Conservation (phyloP, 2,113 vertebrate genomes). For the Pelusios castaneus region DNA sequence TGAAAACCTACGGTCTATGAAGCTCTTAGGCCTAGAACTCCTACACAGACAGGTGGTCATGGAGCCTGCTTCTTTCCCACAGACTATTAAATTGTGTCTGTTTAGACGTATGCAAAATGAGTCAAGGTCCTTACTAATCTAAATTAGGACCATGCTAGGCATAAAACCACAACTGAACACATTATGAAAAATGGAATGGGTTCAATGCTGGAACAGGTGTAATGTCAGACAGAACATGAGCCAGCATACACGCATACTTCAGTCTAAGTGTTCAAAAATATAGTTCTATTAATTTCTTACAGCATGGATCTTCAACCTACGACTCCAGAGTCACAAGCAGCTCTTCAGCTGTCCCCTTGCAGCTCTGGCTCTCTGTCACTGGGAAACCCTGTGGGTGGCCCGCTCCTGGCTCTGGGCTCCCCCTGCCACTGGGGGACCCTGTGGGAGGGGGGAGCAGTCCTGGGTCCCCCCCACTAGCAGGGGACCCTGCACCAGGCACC, state of each 20-base stretch:
- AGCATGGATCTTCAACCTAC: too few species aligned
- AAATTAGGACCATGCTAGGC: not conserved
- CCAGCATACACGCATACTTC: too few species aligned
- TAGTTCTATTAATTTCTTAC: not conserved
- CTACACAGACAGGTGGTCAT: not conserved
- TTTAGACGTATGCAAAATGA: not conserved
- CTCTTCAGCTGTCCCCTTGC: too few species aligned
- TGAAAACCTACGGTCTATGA: not conserved
- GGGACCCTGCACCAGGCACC: too few species aligned
- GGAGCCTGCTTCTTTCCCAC: not conserved
- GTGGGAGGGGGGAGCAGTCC: too few species aligned
- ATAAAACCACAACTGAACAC: not conserved
- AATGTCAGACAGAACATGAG: not conserved
- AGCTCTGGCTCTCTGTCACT: too few species aligned
- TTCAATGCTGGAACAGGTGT: not conserved
- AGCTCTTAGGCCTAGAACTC: not conserved
- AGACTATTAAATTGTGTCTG: not conserved
- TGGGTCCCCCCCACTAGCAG: too few species aligned
- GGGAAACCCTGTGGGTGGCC: too few species aligned
- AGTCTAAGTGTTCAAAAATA: not conserved
- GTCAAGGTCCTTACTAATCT: fast-evolving
- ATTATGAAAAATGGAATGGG: not conserved
- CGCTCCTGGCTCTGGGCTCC: too few species aligned
- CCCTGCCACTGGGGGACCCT: too few species aligned
- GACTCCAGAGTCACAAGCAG: too few species aligned